Conservation (phyloP, 2,113 vertebrate species). For the Pelecanoides urinatrix region DNA sequence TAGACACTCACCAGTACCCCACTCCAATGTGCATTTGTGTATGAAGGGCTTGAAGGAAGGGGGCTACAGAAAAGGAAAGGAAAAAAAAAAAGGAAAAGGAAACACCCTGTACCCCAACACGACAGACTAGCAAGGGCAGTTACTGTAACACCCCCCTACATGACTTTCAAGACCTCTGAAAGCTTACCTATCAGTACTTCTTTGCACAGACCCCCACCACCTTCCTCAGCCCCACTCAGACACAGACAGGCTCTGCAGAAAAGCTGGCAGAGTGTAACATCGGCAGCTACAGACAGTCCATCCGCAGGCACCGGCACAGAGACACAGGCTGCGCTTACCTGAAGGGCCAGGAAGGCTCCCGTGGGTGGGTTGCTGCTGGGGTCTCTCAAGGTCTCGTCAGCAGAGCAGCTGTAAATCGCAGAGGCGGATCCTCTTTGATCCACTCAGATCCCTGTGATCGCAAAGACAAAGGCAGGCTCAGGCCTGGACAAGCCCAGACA, state of each 20-base stretch:
- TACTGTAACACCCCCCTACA: fast-evolving
- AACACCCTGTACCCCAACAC: fast-evolving
- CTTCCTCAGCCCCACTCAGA: background rate
- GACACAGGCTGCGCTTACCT: background rate
- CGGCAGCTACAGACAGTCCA: fast-evolving
- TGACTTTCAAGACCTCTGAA: fast-evolving
- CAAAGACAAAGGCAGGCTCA: background rate
- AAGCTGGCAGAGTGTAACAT: fast-evolving
- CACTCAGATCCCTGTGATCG: background rate
- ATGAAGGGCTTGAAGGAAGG: too few relatives aligned
- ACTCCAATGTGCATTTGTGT: fast-evolving
- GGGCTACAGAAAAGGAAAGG: background rate
- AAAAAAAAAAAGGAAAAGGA: background rate
- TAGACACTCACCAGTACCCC: background rate
- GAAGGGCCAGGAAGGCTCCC: fast-evolving
- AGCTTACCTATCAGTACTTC: fast-evolving
- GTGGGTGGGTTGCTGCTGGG: fast-evolving
- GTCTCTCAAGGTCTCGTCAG: background rate
- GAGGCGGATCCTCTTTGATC: background rate
- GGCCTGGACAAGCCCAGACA: conserved; percentile 67
- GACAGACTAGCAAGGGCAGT: background rate
- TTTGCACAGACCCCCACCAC: background rate
- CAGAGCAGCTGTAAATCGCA: background rate
- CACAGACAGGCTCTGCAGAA: background rate
- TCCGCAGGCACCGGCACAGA: background rate